Evolutionary conservation across 2,888 invertebrate species (phyloP).

Genomic region (Clunio marinus): DNA sequence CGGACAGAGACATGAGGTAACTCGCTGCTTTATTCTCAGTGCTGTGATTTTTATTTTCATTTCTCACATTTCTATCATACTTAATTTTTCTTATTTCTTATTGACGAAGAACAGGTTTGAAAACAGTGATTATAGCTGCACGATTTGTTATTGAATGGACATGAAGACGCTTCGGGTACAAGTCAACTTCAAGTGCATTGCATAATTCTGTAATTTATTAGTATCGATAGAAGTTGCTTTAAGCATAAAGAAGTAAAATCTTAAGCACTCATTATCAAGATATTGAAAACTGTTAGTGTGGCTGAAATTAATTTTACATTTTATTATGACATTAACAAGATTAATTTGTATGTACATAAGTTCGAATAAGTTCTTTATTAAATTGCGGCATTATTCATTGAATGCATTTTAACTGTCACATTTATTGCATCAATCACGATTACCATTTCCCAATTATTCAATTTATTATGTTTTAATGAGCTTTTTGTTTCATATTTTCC

Average conservation of each 20-base stretch:
- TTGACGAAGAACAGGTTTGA: background rate
- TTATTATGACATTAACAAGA: background rate
- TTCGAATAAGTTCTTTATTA: background rate
- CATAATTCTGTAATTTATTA: background rate
- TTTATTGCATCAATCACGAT: slow-evolving; percentile 13
- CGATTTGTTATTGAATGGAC: slow-evolving; percentile 2
- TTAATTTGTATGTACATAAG: background rate
- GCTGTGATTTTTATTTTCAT: slow-evolving; percentile 29
- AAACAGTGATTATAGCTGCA: background rate
- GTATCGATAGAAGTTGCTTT: too few relatives aligned
- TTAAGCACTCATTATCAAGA: too few relatives aligned
- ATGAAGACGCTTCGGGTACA: background rate
- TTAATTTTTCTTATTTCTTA: too few relatives aligned
- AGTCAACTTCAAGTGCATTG: background rate
- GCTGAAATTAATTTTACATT: background rate
- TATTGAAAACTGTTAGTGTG: too few relatives aligned
- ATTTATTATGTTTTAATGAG: slow-evolving; percentile 1
- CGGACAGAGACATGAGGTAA: slow-evolving; percentile 31
- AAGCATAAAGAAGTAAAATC: too few relatives aligned
- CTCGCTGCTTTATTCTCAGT: background rate
- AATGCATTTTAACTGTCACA: slow-evolving; percentile 18
- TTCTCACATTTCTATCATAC: slow-evolving; percentile 12
- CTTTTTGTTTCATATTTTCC: background rate
- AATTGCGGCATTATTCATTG: background rate
- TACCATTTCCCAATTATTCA: slow-evolving; percentile 3